Conservation (phyloP, 2,888 invertebrate species). For the Hirtodrosophila histrioides region DNA sequence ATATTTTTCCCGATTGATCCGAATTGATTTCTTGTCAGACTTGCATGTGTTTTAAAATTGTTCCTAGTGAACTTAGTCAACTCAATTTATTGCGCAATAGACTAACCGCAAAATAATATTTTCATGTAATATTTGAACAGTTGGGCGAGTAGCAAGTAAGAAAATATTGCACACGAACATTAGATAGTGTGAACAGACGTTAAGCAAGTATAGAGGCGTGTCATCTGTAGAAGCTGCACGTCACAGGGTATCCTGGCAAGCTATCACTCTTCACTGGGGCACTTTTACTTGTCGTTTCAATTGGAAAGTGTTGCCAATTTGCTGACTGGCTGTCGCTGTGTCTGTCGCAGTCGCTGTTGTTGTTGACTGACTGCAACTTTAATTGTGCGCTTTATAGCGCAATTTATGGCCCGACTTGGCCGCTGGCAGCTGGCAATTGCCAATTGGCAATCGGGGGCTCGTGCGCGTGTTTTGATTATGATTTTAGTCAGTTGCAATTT, state of each 20-base stretch:
- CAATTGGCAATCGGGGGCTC: constrained; percentile 47
- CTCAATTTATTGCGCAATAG: too few relatives aligned
- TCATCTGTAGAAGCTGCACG: too few relatives aligned
- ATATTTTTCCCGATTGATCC: too few relatives aligned
- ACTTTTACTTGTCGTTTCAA: constrained; percentile 62
- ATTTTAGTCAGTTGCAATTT: constrained; percentile 63
- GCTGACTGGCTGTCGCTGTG: constrained; percentile 52
- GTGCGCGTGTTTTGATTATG: constrained; percentile 67
- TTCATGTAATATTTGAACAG: too few relatives aligned
- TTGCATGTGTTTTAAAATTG: too few relatives aligned
- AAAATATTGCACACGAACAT: too few relatives aligned
- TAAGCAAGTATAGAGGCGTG: too few relatives aligned
- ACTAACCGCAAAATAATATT: too few relatives aligned
- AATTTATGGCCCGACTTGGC: constrained; percentile 69
- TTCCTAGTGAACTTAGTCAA: too few relatives aligned
- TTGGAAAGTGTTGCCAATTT: constrained; percentile 80
- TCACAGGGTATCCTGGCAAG: constrained; percentile 24
- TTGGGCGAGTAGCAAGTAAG: too few relatives aligned
- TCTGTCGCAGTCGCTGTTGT: constrained; percentile 20
- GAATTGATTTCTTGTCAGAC: too few relatives aligned
- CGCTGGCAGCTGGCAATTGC: constrained; percentile 45
- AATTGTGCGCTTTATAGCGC: constrained; percentile 79
- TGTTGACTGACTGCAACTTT: constrained; percentile 64
- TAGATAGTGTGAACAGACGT: too few relatives aligned
- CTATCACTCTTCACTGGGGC: not conserved